Conservation (phyloP, 2,888 invertebrate genomes). For the Aspidiotus rigidus region DNA sequence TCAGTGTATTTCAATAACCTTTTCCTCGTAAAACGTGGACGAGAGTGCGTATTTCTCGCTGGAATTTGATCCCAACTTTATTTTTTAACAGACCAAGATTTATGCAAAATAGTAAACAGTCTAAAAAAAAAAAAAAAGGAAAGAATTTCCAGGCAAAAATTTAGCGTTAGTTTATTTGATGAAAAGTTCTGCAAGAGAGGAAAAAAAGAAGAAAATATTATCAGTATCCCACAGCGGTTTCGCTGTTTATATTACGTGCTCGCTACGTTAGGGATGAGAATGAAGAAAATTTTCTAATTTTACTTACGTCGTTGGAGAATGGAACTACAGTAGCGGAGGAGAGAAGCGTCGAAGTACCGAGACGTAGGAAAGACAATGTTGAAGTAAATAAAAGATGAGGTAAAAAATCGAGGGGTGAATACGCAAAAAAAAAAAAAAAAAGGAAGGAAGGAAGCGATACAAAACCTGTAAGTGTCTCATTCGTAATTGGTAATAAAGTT, state of each 20-base stretch:
- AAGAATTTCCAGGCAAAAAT: slow-evolving; percentile 1
- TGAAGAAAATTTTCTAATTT: slow-evolving; percentile 1
- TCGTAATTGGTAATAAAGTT: slow-evolving; percentile 4
- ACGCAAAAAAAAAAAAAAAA: background rate
- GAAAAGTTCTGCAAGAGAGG: background rate
- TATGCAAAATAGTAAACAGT: background rate
- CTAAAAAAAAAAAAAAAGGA: background rate
- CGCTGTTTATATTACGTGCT: slow-evolving; percentile 4
- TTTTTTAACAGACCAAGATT: slow-evolving; percentile 4
- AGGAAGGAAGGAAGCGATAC: too few species aligned
- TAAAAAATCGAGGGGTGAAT: slow-evolving; percentile 2
- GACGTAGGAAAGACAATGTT: background rate
- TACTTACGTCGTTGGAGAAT: background rate
- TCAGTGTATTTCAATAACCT: background rate
- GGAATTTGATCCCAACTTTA: background rate
- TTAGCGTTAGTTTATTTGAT: background rate
- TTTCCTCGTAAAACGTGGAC: background rate
- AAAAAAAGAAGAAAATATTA: background rate
- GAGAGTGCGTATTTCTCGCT: background rate
- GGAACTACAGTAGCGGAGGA: background rate
- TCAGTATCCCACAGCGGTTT: slow-evolving; percentile 1
- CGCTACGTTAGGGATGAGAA: background rate
- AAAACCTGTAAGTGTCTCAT: slow-evolving; percentile 2
- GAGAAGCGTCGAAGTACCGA: background rate
- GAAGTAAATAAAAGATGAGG: slow-evolving; percentile 4